Base-by-base conservation (phyloP, 2,113 vertebrate species). In the Cyprichromis sp. region DNA sequence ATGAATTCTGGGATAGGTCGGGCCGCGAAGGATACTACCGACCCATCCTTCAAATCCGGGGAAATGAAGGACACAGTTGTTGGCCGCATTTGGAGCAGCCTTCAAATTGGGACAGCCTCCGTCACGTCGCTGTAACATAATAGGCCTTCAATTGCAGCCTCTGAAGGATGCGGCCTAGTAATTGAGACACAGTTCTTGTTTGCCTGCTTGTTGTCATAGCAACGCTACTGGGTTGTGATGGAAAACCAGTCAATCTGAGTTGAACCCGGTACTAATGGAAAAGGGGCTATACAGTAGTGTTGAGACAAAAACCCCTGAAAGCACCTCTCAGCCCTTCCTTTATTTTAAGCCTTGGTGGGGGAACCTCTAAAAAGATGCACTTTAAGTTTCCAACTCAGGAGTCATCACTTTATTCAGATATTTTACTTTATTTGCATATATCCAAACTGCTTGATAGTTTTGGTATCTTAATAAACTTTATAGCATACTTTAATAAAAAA, bases 71-170 rank as follows among this genome's bases (percentile, higher is more conserved):
- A 31, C 55, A 31, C 55, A 59, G 13, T 57, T 29, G 54, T 57
- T 16, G 54, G 26, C 26, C 14, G 26, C 13, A 59, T 59, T 59
- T 59, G 55, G 55, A 59, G 55, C 55, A 29, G 55, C 55, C 26
- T 59, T 59, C 0, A 8, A 59, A 59, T 59, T 59, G 55, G 13
- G 26, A 59, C 8, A 59, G 55, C 55, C 26, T 31, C 0, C 0
- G 0, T 59, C 5, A 31, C 0, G 8, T 59, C 14, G 0, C 26
- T 61, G 5, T 61, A 61, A 31, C 0, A 31, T 61, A 31, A 55
- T 26, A 26, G 57, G 57, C 26, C 14, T 61, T 61, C 5, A 1
- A 2, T 61, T 61, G 26, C 14, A 0, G 14, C 57, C 57, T 26
- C 57, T 31, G 57, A 31, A 6, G 26, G 57, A 61, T 61, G 26